Base-by-base conservation (phyloP, 2,797 vertebrate species). In the Argya squamiceps region DNA sequence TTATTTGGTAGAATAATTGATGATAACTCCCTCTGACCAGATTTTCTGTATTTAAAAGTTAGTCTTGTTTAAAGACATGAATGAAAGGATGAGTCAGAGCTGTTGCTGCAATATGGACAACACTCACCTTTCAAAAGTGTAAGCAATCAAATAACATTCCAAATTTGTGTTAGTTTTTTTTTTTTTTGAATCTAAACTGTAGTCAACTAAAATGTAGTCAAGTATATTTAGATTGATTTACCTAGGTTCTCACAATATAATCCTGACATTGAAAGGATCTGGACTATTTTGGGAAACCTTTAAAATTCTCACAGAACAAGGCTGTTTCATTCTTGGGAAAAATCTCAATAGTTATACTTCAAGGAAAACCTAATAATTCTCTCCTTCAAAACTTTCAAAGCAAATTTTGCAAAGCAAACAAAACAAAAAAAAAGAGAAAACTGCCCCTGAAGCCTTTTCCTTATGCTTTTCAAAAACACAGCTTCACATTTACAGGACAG, bases 121-220 rank as follows among this genome's bases (percentile, higher is more conserved):
- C 34, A 59, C 15, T 36, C 7, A 50, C 4, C 17, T 84, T 84
- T 69, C 41, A 19, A 2, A 78, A 82, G 15, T 29, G 20, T 15
- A 91, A 78, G 7, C 29, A 39, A 60, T 19, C 22, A 65, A 76
- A 34, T 11, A 78, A 56, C 2, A 39, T 29, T 34, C 6, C 68
- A 15, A 44, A 8, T 19, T 32, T 9, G 16, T 8, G 6, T 10
- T 11, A 11, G 22, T 6, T 46, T 55, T 75, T 43, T 60, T 26
- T n/a, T n/a, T n/a, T n/a, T n/a, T n/a, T n/a, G n/a, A n/a, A n/a
- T n/a, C n/a, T n/a, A n/a, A n/a, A n/a, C n/a, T n/a, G n/a, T n/a
- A n/a, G n/a, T n/a, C n/a, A n/a, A n/a, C n/a, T n/a, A 59, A 53
- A 59, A 53, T 0, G 0, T 32, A 67, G 13, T 2, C 43, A 81